These are phyloP conservation scores for mouse (Mus musculus) DNA, from an alignment of 2,113 vertebrate genomes.

Conservation along the genomic window DNA sequence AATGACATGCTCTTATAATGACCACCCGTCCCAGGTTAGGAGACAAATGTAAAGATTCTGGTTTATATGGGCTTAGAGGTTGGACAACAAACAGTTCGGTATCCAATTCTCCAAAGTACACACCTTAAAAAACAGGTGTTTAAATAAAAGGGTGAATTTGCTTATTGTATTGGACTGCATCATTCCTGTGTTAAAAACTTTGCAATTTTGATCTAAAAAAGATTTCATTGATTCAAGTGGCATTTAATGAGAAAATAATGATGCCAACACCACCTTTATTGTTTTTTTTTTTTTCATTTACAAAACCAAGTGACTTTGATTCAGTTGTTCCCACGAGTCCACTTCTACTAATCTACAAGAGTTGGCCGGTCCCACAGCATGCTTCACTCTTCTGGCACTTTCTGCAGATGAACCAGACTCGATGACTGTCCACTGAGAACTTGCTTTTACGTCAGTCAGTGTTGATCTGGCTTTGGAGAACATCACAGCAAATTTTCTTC, in stretches of 20 bases:
- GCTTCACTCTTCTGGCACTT: not conserved
- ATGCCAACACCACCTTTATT: rapidly evolving
- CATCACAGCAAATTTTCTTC: not conserved
- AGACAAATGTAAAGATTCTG: not conserved
- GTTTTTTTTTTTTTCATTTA: not conserved
- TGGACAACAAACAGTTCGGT: not conserved
- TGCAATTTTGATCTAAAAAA: not conserved
- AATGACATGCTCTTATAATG: not conserved
- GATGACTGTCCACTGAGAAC: not conserved
- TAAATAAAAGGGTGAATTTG: not conserved
- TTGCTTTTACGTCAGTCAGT: conserved; percentile 54
- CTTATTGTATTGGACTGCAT: not conserved
- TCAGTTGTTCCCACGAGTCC: not conserved
- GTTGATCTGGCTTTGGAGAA: not conserved
- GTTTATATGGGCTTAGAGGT: not conserved
- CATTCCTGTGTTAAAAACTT: not conserved
- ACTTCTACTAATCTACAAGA: not conserved
- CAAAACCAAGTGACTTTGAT: conserved; percentile 10
- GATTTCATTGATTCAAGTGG: not conserved
- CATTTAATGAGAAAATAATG: not conserved
- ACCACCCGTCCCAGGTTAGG: not conserved
- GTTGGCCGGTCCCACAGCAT: not conserved
- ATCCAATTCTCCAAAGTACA: conserved; percentile 3
- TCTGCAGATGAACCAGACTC: not conserved
- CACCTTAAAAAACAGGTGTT: not conserved